phyloP scores from a whole-genome alignment of 1,140 invertebrate species.

The Achroia grisella region DNA sequence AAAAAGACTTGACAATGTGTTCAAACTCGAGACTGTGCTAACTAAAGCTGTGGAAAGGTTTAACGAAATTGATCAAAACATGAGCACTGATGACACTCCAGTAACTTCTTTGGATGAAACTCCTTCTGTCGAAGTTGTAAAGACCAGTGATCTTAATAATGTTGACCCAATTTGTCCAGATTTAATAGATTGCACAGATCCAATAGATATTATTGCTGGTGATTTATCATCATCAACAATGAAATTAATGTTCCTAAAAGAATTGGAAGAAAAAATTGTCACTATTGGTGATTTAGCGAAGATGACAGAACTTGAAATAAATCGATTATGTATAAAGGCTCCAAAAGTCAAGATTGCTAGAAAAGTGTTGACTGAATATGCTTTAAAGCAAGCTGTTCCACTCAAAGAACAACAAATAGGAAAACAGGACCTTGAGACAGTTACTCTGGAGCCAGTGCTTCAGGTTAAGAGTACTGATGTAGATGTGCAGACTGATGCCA shows the following conservation, averaged over 20 bases:
- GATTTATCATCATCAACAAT: conserved; percentile 53
- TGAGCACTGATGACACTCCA: conserved; percentile 30
- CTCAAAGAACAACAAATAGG: not conserved
- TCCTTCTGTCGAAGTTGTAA: conserved; percentile 41
- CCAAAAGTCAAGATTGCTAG: conserved; percentile 58
- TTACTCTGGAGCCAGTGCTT: conserved; percentile 9
- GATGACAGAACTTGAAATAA: conserved; percentile 66
- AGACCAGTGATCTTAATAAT: conserved; percentile 53
- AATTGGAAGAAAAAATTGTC: conserved; percentile 52
- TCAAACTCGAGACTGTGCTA: conserved; percentile 44
- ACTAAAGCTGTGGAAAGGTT: conserved; percentile 53
- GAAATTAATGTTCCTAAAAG: conserved; percentile 52
- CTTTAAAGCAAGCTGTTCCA: conserved; percentile 13
- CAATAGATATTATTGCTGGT: conserved; percentile 51
- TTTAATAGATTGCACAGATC: conserved; percentile 44
- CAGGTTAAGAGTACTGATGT: conserved; percentile 5
- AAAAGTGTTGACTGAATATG: conserved; percentile 48
- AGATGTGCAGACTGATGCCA: conserved; percentile 25
- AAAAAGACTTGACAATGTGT: conserved; percentile 46
- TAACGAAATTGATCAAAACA: conserved; percentile 15
- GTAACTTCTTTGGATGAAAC: conserved; percentile 41
- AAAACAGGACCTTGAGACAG: conserved; percentile 5
- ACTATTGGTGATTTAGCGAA: conserved; percentile 73
- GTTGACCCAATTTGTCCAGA: conserved; percentile 52
- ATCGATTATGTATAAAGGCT: conserved; percentile 65